Percentiles rank a stretch among this genome's conserved stretches.
Evolutionary conservation across 2,797 vertebrate genomes (phyloP).

Genomic region (Acanthiza pusilla): DNA sequence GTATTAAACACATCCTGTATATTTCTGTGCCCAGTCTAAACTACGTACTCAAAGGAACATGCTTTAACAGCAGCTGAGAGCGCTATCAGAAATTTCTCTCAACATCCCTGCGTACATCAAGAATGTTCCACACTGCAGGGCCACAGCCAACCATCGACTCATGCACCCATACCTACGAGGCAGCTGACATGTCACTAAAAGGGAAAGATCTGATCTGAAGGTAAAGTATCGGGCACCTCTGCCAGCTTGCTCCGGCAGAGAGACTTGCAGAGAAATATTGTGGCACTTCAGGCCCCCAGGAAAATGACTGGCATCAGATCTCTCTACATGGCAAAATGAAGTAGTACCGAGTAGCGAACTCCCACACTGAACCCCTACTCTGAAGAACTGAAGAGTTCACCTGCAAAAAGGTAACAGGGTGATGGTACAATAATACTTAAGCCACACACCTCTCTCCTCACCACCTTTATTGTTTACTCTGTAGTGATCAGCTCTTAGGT

Average conservation of each 20-base stretch:
- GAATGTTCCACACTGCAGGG: not conserved
- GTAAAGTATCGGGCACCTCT: not conserved
- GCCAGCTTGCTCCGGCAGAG: not conserved
- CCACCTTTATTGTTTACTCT: not conserved
- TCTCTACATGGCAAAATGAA: not conserved
- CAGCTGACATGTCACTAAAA: not conserved
- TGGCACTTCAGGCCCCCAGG: not conserved
- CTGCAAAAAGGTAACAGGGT: not conserved
- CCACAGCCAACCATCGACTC: accelerated
- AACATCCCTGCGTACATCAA: not conserved
- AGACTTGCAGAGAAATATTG: not conserved
- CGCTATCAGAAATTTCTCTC: not conserved
- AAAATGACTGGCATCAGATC: not conserved
- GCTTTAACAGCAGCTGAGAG: not conserved
- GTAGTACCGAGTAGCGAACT: not conserved
- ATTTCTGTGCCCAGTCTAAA: not conserved
- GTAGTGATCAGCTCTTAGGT: not conserved
- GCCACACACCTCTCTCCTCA: accelerated
- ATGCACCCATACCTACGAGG: accelerated
- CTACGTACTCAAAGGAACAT: not conserved
- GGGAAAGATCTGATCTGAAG: not conserved
- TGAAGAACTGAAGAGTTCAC: not conserved
- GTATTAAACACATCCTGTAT: not conserved
- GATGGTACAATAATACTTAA: not conserved
- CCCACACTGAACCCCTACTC: not conserved